A percentile compares a stretch with the other conserved stretches of the same genome.
Evolutionary conservation across 2,113 vertebrate genomes (phyloP).

Genomic region (Jaculus jaculus): DNA sequence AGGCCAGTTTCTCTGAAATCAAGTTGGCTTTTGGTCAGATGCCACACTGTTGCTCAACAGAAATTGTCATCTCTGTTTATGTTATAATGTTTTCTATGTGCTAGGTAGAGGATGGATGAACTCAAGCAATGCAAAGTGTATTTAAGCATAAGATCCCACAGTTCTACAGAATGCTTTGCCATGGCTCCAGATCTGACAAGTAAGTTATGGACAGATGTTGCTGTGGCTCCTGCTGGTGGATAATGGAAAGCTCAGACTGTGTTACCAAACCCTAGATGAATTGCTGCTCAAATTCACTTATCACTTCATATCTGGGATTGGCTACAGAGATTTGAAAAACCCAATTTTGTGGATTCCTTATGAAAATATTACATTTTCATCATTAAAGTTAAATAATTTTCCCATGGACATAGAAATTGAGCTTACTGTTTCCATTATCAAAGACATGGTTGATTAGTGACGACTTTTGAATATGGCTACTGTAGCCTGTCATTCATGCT

Average conservation of each 20-base stretch:
- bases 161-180: not conserved
- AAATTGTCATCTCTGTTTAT: not conserved
- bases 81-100: not conserved
- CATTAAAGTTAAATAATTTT: not conserved
- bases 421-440: not conserved
- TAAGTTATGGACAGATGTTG: not conserved
- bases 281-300: not conserved
- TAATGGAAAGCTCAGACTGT: not conserved
- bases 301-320: not conserved
- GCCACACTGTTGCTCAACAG: not conserved
- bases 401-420: not conserved
- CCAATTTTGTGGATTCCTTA: not conserved
- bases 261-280: not conserved
- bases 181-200: not conserved
- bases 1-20: constrained; percentile 22
- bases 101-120: not conserved
- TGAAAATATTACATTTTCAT: not conserved
- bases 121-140: not conserved
- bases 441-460: not conserved
- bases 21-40: not conserved
- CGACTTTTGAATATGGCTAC: not conserved
- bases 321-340: not conserved
- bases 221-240: not conserved
- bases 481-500: not conserved
- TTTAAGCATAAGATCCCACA: not conserved